Evolutionary conservation across 2,113 vertebrate genomes (phyloP).

Genomic region (Chloropsis cyanopogon): DNA sequence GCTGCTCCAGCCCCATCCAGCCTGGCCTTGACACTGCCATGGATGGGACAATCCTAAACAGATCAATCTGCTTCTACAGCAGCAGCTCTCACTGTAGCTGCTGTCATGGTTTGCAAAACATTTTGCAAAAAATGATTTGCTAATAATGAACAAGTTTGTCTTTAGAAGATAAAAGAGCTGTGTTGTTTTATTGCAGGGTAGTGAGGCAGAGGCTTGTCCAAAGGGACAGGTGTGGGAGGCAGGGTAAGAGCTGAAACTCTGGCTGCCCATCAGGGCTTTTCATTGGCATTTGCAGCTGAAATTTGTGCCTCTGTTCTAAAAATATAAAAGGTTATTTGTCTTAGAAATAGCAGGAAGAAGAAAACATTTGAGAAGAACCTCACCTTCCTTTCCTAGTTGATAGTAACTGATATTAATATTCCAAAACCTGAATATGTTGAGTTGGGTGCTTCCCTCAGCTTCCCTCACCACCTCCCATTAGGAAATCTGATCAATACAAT

Average conservation of each 20-base stretch:
- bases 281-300: not conserved
- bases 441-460: not conserved
- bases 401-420: not conserved
- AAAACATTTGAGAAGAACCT: not conserved
- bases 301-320: constrained; percentile 5
- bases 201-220: not conserved
- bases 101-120: not conserved
- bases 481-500: not conserved
- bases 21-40: not conserved
- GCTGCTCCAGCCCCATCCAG: not conserved
- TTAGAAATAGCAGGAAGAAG: not conserved
- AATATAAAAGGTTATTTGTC: not conserved
- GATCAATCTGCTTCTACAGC: fast-evolving
- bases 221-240: not conserved
- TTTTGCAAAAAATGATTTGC: not conserved
- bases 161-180: not conserved
- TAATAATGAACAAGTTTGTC: not conserved
- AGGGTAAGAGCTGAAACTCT: not conserved
- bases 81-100: fast-evolving
- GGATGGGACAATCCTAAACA: not conserved
- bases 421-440: not conserved
- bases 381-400: not conserved
- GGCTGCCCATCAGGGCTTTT: not conserved
- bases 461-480: not conserved
- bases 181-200: not conserved